Conservation (phyloP, 2,113 vertebrate species). For the Ramphastos sulfuratus region DNA sequence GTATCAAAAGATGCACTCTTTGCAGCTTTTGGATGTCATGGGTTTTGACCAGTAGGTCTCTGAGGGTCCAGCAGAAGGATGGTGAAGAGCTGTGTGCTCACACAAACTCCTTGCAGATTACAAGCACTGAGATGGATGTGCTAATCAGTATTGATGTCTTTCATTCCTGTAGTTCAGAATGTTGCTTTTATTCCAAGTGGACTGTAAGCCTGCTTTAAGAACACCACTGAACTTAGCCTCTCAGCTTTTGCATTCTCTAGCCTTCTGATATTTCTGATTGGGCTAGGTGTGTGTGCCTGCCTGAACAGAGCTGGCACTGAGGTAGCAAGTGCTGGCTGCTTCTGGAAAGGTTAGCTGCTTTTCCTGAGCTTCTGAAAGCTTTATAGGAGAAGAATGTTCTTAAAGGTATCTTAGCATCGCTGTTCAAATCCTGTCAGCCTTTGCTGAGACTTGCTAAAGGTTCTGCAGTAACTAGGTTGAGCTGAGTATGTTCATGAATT, state of each 20-base stretch:
- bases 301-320: neutral
- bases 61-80: neutral
- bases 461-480: neutral
- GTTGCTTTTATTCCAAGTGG: neutral
- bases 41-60: neutral
- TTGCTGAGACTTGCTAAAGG: neutral
- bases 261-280: neutral
- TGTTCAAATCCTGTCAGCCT: neutral
- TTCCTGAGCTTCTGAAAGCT: neutral
- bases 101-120: neutral
- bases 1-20: neutral
- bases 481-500: neutral
- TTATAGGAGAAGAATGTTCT: neutral
- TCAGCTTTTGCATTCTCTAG: neutral
- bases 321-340: neutral
- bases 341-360: neutral
- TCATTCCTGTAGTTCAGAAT: neutral
- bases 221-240: neutral
- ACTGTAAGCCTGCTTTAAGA: neutral
- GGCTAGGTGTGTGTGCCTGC: neutral
- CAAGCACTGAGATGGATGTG: neutral
- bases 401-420: neutral
- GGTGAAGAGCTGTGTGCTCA: neutral
- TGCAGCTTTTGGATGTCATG: neutral
- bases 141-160: neutral